A percentile compares a stretch with the other conserved stretches of the same genome.
These are phyloP conservation scores for Dendrophyllia cribrosa DNA, from an alignment of 64 coral and sea anemone genomes.

Conservation along the genomic window DNA sequence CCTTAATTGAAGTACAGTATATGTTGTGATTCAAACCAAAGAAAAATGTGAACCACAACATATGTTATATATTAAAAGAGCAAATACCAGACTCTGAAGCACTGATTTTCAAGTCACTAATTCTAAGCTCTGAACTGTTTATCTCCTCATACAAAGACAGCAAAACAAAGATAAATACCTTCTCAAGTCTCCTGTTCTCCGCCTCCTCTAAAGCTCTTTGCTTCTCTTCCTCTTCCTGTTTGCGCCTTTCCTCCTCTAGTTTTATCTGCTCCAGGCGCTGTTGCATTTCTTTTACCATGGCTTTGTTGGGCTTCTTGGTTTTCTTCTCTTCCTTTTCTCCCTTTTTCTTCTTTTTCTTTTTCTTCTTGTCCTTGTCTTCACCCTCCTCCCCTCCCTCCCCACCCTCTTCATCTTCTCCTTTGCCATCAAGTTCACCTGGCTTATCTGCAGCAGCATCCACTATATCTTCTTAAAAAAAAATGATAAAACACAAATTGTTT, in stretches of 20 bases:
- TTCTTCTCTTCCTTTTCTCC: constrained; percentile 92
- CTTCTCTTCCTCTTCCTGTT: constrained; percentile 88
- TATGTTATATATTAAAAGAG: no score
- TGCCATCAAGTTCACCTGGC: constrained; percentile 16
- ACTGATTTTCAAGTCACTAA: no score
- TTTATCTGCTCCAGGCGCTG: constrained; percentile 82
- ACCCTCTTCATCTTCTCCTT: constrained; percentile 62
- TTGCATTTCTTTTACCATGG: constrained; percentile 97
- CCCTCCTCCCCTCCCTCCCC: constrained; percentile 41
- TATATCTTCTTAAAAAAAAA: neutral
- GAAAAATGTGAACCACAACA: no score
- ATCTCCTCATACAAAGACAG: neutral
- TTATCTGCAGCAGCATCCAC: constrained; percentile 5
- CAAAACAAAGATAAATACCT: constrained; percentile 48
- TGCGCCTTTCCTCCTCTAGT: constrained; percentile 83
- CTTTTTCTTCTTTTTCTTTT: constrained; percentile 95
- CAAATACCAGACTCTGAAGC: no score
- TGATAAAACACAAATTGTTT: neutral
- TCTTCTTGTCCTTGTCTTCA: constrained; percentile 77
- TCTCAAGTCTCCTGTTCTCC: constrained; percentile 88
- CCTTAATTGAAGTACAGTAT: no score
- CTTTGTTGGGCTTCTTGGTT: constrained; percentile 91
- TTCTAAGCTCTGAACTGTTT: no score
- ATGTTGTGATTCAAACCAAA: no score
- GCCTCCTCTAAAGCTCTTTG: constrained; percentile 85